Conservation (phyloP, 2,113 vertebrate genomes). For the Eulemur macaco region DNA sequence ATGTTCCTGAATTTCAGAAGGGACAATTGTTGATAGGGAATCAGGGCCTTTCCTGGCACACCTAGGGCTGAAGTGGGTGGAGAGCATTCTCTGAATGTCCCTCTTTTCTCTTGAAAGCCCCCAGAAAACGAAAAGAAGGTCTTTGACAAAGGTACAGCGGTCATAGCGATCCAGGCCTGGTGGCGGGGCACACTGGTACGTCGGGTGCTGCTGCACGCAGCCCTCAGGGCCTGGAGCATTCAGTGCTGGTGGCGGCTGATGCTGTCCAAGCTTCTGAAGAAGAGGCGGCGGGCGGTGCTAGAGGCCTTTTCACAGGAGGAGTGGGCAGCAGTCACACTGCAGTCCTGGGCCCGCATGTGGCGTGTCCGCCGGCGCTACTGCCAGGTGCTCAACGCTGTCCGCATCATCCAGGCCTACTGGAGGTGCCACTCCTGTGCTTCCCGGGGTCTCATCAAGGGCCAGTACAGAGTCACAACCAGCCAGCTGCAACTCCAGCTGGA, state of each 20-base stretch:
- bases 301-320: background rate
- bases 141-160: accelerated
- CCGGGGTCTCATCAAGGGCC: constrained; percentile 59
- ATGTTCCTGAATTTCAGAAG: background rate
- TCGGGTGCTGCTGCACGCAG: background rate
- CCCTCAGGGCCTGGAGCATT: background rate
- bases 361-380: background rate
- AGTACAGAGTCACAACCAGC: constrained; percentile 41
- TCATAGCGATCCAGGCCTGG: constrained; percentile 64
- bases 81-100: background rate
- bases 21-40: background rate
- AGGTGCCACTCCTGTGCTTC: background rate
- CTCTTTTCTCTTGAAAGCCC: background rate
- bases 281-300: background rate
- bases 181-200: constrained; percentile 70
- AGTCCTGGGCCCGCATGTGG: constrained; percentile 70
- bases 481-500: constrained; percentile 64
- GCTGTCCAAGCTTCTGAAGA: accelerated
- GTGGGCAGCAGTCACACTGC: constrained; percentile 47
- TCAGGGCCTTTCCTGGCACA: background rate
- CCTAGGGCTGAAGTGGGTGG: background rate
- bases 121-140: background rate
- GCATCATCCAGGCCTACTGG: constrained; percentile 72
- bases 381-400: background rate
- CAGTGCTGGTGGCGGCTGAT: constrained; percentile 68